Evolutionary conservation across 1,140 invertebrate genomes (phyloP).

Genomic region (Ostrea denselamellosa): DNA sequence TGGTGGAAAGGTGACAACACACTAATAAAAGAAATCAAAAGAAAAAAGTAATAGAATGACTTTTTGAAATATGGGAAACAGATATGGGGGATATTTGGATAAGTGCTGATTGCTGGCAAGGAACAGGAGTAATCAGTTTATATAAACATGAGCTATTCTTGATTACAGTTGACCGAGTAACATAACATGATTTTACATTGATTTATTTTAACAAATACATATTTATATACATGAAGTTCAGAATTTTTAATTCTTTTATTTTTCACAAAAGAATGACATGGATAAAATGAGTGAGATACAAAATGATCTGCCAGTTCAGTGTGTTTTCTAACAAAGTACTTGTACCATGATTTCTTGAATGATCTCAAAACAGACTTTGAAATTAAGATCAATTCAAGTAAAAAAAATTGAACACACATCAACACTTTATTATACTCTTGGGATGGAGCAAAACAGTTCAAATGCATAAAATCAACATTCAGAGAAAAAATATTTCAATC

Average conservation of each 20-base stretch:
- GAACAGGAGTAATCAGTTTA: neutral
- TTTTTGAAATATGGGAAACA: neutral
- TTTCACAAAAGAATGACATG: neutral
- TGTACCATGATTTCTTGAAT: neutral
- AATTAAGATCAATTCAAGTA: neutral
- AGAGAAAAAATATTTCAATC: neutral
- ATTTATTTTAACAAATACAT: constrained; percentile 1
- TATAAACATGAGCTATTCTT: neutral
- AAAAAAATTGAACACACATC: neutral
- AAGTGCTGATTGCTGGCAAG: neutral
- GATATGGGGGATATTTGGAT: neutral
- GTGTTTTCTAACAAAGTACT: neutral
- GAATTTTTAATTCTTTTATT: neutral
- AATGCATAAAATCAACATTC: neutral
- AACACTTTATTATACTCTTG: neutral
- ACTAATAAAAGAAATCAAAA: neutral
- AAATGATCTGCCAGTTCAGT: neutral
- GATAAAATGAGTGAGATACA: neutral
- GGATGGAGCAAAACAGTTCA: neutral
- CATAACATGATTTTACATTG: neutral
- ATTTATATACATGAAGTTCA: neutral
- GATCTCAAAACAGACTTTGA: neutral
- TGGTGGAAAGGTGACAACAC: too few relatives aligned
- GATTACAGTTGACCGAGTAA: neutral
- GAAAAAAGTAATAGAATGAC: neutral